Evolutionary conservation across 2,888 invertebrate species (phyloP).

Genomic region (Harpalus rubripes): DNA sequence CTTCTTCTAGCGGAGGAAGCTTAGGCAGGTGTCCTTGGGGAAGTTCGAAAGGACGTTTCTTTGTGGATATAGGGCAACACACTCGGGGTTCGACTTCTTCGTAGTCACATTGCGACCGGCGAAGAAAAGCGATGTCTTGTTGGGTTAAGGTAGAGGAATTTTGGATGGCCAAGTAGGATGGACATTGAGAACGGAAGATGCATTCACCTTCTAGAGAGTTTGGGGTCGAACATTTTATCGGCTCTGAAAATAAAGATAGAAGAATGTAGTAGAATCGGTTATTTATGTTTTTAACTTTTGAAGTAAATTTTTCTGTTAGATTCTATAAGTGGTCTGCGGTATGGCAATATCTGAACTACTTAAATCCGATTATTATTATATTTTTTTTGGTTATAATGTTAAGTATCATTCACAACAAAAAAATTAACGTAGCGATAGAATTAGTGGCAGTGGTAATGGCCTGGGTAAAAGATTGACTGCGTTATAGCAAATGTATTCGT

Average conservation of each 20-base stretch:
- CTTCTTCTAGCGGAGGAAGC: neutral
- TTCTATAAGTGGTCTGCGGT: too few species aligned
- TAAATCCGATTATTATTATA: too few species aligned
- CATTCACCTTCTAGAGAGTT: slow-evolving; percentile 77
- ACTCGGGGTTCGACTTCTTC: slow-evolving; percentile 77
- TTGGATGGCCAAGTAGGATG: slow-evolving; percentile 74
- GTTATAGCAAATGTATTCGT: too few species aligned
- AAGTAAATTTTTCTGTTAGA: too few species aligned
- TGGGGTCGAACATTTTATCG: slow-evolving; percentile 76
- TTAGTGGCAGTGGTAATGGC: too few species aligned
- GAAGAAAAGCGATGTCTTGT: slow-evolving; percentile 76
- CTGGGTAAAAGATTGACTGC: too few species aligned
- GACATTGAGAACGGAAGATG: slow-evolving; percentile 78
- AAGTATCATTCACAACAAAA: too few species aligned
- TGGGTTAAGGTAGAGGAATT: slow-evolving; percentile 71
- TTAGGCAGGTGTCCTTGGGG: slow-evolving; percentile 30
- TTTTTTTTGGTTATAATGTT: too few species aligned
- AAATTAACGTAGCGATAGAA: too few species aligned
- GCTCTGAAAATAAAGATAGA: slow-evolving; percentile 14
- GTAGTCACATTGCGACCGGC: slow-evolving; percentile 79
- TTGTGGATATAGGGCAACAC: slow-evolving; percentile 76
- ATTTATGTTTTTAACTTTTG: too few species aligned
- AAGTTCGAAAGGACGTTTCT: slow-evolving; percentile 23
- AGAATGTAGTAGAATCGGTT: too few species aligned
- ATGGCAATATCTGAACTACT: too few species aligned